phyloP scores from a whole-genome alignment of 1,140 invertebrate species.

The Meloidogyne floridensis region DNA sequence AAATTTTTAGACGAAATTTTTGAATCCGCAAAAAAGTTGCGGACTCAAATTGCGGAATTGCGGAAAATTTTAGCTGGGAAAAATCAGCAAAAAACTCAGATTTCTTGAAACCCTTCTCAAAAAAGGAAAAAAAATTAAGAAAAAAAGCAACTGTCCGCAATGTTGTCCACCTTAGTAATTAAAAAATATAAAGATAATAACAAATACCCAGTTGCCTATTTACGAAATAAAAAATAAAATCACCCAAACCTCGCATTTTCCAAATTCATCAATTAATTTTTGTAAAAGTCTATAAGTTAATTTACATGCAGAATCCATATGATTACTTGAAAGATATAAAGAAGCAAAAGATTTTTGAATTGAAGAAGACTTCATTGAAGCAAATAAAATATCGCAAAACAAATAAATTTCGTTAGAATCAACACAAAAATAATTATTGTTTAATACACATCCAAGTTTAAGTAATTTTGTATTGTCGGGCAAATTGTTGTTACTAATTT shows the following conservation, averaged over 20 bases:
- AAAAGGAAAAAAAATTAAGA: too few species aligned
- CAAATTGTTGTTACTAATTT: not conserved
- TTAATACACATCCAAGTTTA: not conserved
- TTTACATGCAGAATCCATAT: conserved; percentile 37
- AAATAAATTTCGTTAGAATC: not conserved
- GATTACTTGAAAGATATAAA: conserved; percentile 48
- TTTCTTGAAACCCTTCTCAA: too few species aligned
- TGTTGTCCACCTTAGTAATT: too few species aligned
- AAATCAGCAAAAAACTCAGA: too few species aligned
- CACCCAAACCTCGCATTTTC: conserved; percentile 29
- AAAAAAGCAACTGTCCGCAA: too few species aligned
- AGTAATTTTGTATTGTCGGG: not conserved
- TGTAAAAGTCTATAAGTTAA: conserved; percentile 42
- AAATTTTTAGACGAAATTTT: too few species aligned
- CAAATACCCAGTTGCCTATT: not conserved
- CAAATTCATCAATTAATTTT: conserved; percentile 27
- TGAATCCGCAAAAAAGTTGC: too few species aligned
- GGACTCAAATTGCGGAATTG: too few species aligned
- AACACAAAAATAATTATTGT: not conserved
- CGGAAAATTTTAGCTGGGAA: too few species aligned
- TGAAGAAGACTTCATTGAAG: conserved; percentile 35
- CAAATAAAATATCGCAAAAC: conserved; percentile 16
- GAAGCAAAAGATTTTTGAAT: conserved; percentile 44
- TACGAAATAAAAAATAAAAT: conserved; percentile 9
- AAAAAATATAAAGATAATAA: too few species aligned